phyloP scores from a whole-genome alignment of 2,888 invertebrate species.

The Chrysina gloriosa region DNA sequence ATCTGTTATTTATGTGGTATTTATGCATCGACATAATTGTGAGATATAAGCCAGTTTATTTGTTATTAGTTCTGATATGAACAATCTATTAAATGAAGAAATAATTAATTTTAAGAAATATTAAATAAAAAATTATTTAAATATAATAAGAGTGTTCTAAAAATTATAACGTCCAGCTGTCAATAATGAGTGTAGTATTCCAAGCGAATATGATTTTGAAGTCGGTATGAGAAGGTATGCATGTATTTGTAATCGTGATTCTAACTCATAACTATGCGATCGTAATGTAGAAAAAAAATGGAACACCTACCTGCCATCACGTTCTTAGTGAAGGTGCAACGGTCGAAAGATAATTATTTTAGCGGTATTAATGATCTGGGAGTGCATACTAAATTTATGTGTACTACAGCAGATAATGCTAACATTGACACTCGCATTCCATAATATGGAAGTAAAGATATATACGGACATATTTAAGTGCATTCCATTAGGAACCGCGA shows the following conservation, averaged over 20 bases:
- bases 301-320: constrained; percentile 16
- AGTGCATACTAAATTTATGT: constrained; percentile 2
- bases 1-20: too few relatives aligned
- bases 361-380: constrained; percentile 18
- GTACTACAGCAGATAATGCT: not conserved
- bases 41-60: too few relatives aligned
- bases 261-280: constrained; percentile 18
- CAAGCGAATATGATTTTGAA: not conserved
- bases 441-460: too few relatives aligned
- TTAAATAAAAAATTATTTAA: too few relatives aligned
- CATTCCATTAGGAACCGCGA: too few relatives aligned
- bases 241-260: constrained; percentile 13
- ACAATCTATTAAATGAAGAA: too few relatives aligned
- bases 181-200: not conserved
- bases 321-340: constrained; percentile 1
- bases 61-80: too few relatives aligned
- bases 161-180: not conserved
- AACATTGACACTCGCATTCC: too few relatives aligned
- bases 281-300: constrained; percentile 11
- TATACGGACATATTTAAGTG: too few relatives aligned
- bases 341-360: constrained; percentile 12
- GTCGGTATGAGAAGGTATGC: constrained; percentile 14
- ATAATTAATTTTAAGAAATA: too few relatives aligned
- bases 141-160: too few relatives aligned
- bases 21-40: too few relatives aligned